Conservation (phyloP, 2,888 invertebrate genomes). For the Drosophila anomalata region DNA sequence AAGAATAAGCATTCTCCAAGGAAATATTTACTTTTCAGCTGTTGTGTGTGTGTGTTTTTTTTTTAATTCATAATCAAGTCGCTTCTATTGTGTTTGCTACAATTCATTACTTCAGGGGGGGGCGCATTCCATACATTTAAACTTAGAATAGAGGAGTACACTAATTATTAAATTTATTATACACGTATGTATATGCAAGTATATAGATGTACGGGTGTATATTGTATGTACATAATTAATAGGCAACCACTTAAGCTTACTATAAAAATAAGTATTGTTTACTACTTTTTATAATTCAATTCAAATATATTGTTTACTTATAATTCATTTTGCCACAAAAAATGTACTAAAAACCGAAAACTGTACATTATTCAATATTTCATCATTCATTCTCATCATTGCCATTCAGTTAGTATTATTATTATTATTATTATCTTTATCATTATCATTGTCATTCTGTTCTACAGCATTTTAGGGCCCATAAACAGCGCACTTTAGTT, state of each 20-base stretch:
- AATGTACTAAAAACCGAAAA: conserved; percentile 66
- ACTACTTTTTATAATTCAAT: no score
- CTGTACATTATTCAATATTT: conserved; percentile 62
- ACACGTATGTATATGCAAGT: conserved; percentile 32
- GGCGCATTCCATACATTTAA: conserved; percentile 50
- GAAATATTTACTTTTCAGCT: conserved; percentile 22
- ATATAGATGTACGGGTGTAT: conserved; percentile 43
- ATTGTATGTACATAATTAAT: conserved; percentile 71
- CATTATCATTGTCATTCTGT: conserved; percentile 54
- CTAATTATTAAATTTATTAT: conserved; percentile 51
- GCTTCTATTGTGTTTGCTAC: conserved; percentile 49
- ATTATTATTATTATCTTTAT: conserved; percentile 38
- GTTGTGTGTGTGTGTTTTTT: conserved; percentile 10
- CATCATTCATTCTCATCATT: conserved; percentile 26
- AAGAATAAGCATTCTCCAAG: conserved; percentile 23
- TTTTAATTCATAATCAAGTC: conserved; percentile 63
- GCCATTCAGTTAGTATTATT: conserved; percentile 29
- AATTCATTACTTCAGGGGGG: conserved; percentile 67
- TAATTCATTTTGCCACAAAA: conserved; percentile 53
- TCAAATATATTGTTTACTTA: conserved; percentile 51
- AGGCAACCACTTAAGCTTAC: conserved; percentile 75
- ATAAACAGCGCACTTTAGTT: conserved; percentile 16
- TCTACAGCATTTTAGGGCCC: conserved; percentile 38
- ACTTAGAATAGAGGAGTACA: conserved; percentile 67
- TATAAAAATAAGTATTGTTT: conserved; percentile 67